Base-by-base conservation (phyloP, 2,797 vertebrate species). In the Sebastes iracundus region DNA sequence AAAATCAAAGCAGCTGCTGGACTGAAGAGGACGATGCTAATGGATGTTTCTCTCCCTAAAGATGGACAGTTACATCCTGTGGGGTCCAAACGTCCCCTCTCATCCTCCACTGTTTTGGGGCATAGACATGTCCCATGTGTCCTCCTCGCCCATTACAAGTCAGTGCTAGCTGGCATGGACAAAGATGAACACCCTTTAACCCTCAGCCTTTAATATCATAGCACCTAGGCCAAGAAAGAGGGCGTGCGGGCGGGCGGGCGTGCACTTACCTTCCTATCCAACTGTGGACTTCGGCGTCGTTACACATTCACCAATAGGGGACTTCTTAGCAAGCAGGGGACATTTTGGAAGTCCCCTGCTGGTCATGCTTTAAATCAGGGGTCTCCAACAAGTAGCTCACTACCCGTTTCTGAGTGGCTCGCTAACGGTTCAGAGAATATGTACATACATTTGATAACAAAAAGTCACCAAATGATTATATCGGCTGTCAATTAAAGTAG, bases 191-290 rank as follows among this genome's bases (percentile, higher is more conserved):
- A 55, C 80, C 23, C 60, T 3, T 1, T 53, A 42, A 18, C 69
- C 72, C 61, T 80, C 81, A 83, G 75, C 68, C 77, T 81, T 80
- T 79, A 77, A 83, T 73, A 79, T 28, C 1, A 27, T 42, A 66
- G 64, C 67, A 79, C 62, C 49, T 22, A 46, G 71, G 74, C 71
- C 70, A 73, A 70, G 74, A 75, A 30, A 33, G 58, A 38, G 55
- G 23, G 46, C 1, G 49, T 25, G n/a, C 58, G 49, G 30, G 49
- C 11, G 12, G 13, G 38, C 2, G 38, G 13, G 38, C 5, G 38
- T 6, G 38, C 38, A 42, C 38, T 42, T 23, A 27, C 22, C 12
- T 14, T 25, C 28, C 32, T 23, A 38, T 23, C 33, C 14, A 42
- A 42, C 33, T 42, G 22, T 25, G 62, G 22, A 64, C 62, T 42